Percentiles rank a stretch among this genome's conserved stretches.
phyloP scores from a whole-genome alignment of 2,888 invertebrate genomes.

The Micropterix aruncella region DNA sequence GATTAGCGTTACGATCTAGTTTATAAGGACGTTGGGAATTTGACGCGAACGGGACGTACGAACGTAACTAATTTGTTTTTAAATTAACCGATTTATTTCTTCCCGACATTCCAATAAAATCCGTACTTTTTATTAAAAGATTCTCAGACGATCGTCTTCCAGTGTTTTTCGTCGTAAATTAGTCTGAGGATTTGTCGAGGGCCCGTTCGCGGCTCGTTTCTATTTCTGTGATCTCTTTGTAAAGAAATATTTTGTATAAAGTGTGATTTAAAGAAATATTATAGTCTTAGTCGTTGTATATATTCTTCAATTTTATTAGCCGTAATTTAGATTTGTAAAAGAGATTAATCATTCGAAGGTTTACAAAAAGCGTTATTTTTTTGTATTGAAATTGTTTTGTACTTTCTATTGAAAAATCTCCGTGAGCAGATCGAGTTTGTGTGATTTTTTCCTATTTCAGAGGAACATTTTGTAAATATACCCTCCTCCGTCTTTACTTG shows the following conservation, averaged over 20 bases:
- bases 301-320: slow-evolving; percentile 1
- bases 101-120: too few relatives aligned
- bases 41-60: not conserved
- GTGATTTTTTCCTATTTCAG: not conserved
- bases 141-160: too few relatives aligned
- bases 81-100: too few relatives aligned
- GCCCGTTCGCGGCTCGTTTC: too few relatives aligned
- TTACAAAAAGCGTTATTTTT: slow-evolving; percentile 12
- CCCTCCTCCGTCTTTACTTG: not conserved
- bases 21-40: not conserved
- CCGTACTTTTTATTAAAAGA: too few relatives aligned
- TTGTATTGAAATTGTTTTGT: slow-evolving; percentile 4
- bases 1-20: not conserved
- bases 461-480: not conserved
- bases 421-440: not conserved
- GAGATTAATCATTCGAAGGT: not conserved
- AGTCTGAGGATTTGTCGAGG: too few relatives aligned
- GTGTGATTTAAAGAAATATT: slow-evolving; percentile 12
- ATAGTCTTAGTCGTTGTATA: not conserved
- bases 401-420: not conserved
- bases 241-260: slow-evolving; percentile 9
- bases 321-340: slow-evolving; percentile 9
- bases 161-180: too few relatives aligned
- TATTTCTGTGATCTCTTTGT: slow-evolving; percentile 44
- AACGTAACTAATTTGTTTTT: too few relatives aligned